A percentile compares a stretch with the other conserved stretches of the same genome.
These are phyloP conservation scores for Pempheris klunzingeri DNA, from an alignment of 2,797 vertebrate genomes.

Conservation along the genomic window DNA sequence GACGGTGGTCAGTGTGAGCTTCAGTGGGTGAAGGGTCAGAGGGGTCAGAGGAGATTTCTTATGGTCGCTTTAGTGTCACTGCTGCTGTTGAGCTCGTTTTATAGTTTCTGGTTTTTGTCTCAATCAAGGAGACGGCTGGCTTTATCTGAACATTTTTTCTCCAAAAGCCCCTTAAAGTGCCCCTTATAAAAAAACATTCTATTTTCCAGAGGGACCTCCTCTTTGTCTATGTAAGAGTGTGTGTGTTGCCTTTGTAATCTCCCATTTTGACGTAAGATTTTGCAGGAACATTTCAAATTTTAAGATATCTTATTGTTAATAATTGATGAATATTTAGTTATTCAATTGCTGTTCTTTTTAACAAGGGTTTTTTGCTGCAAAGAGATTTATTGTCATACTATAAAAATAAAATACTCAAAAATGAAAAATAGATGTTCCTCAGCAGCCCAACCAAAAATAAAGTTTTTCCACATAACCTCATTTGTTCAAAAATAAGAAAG, in stretches of 20 bases:
- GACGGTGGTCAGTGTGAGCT: conserved; percentile 11
- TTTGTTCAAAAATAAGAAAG: conserved; percentile 4
- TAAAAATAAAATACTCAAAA: neutral
- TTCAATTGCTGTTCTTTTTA: neutral
- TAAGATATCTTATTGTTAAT: neutral
- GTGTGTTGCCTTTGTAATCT: neutral
- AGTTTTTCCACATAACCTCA: neutral
- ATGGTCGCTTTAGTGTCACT: conserved; percentile 1
- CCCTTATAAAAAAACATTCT: neutral
- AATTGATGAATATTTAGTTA: neutral
- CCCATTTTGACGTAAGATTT: neutral
- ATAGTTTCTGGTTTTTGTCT: neutral
- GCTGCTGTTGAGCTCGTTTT: neutral
- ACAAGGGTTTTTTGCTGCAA: neutral
- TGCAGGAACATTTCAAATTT: neutral
- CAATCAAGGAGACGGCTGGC: neutral
- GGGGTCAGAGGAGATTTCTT: conserved; percentile 17
- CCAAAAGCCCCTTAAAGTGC: neutral
- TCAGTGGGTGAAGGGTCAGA: conserved; percentile 53
- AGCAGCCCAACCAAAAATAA: neutral
- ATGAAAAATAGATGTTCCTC: neutral
- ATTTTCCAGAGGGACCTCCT: neutral
- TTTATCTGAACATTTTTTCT: neutral
- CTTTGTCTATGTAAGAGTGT: neutral
- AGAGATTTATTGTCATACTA: neutral